Conservation (phyloP, 2,888 invertebrate species). For the Xanthorhoe spadicearia region DNA sequence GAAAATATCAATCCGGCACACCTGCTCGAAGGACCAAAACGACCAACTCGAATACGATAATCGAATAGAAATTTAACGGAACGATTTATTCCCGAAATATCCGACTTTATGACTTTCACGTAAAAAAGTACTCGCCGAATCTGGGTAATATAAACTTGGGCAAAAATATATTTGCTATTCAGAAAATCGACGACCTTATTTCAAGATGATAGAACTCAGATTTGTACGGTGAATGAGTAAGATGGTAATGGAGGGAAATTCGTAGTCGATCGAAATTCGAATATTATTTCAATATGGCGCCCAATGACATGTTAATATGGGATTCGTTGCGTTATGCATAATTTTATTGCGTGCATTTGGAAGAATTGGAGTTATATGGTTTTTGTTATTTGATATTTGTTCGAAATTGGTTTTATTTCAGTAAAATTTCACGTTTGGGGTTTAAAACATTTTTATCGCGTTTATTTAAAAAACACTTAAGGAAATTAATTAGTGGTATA, state of each 20-base stretch:
- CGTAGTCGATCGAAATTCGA: constrained; percentile 53
- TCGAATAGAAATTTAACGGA: constrained; percentile 70
- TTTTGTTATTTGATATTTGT: constrained; percentile 44
- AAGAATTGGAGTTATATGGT: constrained; percentile 52
- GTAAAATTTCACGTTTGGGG: neutral
- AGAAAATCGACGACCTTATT: constrained; percentile 19
- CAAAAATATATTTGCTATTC: constrained; percentile 28
- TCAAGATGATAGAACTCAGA: constrained; percentile 24
- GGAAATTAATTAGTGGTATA: too few species aligned
- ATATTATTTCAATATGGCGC: constrained; percentile 80
- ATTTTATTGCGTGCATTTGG: constrained; percentile 63
- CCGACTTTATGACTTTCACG: constrained; percentile 66
- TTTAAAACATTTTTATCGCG: too few species aligned
- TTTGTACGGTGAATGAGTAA: constrained; percentile 11
- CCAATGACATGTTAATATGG: constrained; percentile 82
- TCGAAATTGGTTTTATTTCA: constrained; percentile 12
- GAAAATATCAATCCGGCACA: constrained; percentile 52
- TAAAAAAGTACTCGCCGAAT: constrained; percentile 62
- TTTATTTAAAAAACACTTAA: too few species aligned
- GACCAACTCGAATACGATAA: constrained; percentile 57
- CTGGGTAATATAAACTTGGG: constrained; percentile 63
- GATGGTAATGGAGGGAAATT: constrained; percentile 25
- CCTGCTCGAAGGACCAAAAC: constrained; percentile 49
- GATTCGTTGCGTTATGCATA: constrained; percentile 75
- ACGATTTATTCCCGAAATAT: constrained; percentile 59